Base-by-base conservation (phyloP, 2,113 vertebrate species). In the Tragelaphus imberbis region DNA sequence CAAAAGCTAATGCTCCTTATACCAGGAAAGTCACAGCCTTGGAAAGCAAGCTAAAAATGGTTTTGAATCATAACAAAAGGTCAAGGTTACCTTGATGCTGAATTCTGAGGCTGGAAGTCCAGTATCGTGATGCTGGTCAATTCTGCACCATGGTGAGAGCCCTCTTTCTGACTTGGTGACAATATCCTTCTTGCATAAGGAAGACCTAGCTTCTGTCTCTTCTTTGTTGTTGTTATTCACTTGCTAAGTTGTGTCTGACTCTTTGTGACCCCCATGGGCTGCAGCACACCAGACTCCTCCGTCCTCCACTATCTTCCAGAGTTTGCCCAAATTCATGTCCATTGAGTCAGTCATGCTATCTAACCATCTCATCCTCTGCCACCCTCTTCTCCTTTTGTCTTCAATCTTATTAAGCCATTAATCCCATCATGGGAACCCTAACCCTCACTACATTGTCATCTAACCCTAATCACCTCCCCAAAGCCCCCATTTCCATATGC, bases 1-100 rank as follows among this genome's bases (percentile, higher is more conserved):
- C 28, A 17, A 40, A 23, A 16, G 1, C 14, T 15, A n/a, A 30
- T 23, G 56, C 6, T 5, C 6, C 1, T 49, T 4, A 25, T 8
- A 44, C n/a, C n/a, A 19, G 7, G 7, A 17, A 30, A 65, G 27
- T 5, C 33, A 33, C 21, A 10, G 23, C 36, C 40, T 85, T 93
- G 49, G 40, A 68, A 88, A 95, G 12, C 40, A 68, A 19, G 75
- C 33, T 3, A 56, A 58, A 36, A 82, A 7, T 30, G 10, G 10
- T 68, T 47, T 44, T 71, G 17, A 79, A 75, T 15, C 36, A 51
- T 4, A n/a, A 17, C 16, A 84, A 12, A 88, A 88, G 30, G 13
- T 44, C 86, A 65, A 56, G 21, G 89, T 33, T n/a, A 53, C n/a
- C 16, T 17, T 30, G 68, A 90, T 47, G 47, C 28, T 63, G 55